A percentile compares a stretch with the other conserved stretches of the same genome.
These are phyloP conservation scores for Crossaster papposus DNA, from an alignment of 53 echinoderm and acorn worm genomes.

Conservation along the genomic window DNA sequence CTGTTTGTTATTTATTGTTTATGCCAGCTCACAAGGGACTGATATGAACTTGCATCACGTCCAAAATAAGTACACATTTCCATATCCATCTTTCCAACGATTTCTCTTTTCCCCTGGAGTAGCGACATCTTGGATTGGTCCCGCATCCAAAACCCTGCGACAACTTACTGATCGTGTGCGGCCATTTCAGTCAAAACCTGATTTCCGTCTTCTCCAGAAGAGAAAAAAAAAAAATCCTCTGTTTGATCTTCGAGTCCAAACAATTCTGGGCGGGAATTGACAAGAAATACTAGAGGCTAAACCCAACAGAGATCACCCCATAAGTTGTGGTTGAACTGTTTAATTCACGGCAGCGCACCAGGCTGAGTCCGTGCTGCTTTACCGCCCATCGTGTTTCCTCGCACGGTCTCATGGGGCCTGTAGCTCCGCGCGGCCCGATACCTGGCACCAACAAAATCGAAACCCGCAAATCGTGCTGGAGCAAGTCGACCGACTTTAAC, in stretches of 20 bases:
- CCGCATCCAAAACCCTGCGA: not conserved
- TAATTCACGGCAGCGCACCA: constrained; percentile 7
- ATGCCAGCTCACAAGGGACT: not conserved
- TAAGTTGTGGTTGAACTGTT: not conserved
- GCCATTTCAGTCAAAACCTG: not conserved
- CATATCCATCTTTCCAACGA: not conserved
- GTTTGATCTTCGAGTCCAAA: constrained; percentile 14
- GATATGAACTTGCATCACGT: not conserved
- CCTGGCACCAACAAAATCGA: constrained; percentile 9
- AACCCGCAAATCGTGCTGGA: not conserved
- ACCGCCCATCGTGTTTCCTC: not conserved
- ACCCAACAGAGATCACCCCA: not conserved
- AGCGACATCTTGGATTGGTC: not conserved
- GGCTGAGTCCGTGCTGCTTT: not conserved
- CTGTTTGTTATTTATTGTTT: not conserved
- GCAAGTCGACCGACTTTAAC: not conserved
- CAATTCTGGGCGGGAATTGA: not conserved
- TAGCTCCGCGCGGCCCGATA: not conserved
- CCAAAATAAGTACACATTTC: not conserved
- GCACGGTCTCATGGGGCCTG: not conserved
- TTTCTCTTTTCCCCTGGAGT: not conserved
- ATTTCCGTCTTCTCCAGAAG: not conserved
- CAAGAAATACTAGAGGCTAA: not conserved
- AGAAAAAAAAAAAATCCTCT: not conserved
- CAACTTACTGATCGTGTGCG: constrained; percentile 13